Evolutionary conservation across 2,797 vertebrate species (phyloP).

Genomic region (Myripristis murdjan): DNA sequence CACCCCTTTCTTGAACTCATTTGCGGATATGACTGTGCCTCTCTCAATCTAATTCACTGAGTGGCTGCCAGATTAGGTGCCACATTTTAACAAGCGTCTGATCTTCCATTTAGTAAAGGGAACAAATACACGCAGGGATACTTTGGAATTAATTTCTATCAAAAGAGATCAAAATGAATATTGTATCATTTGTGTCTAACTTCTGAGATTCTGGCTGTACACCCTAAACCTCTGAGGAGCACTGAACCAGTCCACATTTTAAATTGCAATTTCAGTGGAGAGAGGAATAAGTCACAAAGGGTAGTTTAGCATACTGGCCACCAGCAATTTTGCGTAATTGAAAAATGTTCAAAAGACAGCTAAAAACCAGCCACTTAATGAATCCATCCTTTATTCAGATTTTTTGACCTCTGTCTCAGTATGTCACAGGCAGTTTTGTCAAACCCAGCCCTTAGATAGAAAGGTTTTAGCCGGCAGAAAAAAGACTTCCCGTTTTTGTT

Average conservation of each 20-base stretch:
- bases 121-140: too few relatives aligned
- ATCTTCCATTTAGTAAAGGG: not conserved
- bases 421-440: not conserved
- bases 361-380: constrained; percentile 1
- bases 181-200: too few relatives aligned
- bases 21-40: too few relatives aligned
- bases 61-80: not conserved
- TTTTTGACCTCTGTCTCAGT: not conserved
- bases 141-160: too few relatives aligned
- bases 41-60: too few relatives aligned
- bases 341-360: not conserved
- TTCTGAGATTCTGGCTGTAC: too few relatives aligned
- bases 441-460: not conserved
- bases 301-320: constrained; percentile 2
- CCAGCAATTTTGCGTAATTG: not conserved
- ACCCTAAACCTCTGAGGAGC: too few relatives aligned
- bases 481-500: not conserved
- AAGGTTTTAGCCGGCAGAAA: not conserved
- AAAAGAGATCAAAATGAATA: too few relatives aligned
- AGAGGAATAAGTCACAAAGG: too few relatives aligned
- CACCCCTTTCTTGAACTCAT: too few relatives aligned
- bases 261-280: too few relatives aligned
- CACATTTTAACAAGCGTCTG: not conserved
- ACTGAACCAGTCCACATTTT: too few relatives aligned
- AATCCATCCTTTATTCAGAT: constrained; percentile 13